A percentile compares a stretch with the other conserved stretches of the same genome.
Evolutionary conservation across 1,140 invertebrate species (phyloP).

Genomic region (Catajapyx aquilonaris): DNA sequence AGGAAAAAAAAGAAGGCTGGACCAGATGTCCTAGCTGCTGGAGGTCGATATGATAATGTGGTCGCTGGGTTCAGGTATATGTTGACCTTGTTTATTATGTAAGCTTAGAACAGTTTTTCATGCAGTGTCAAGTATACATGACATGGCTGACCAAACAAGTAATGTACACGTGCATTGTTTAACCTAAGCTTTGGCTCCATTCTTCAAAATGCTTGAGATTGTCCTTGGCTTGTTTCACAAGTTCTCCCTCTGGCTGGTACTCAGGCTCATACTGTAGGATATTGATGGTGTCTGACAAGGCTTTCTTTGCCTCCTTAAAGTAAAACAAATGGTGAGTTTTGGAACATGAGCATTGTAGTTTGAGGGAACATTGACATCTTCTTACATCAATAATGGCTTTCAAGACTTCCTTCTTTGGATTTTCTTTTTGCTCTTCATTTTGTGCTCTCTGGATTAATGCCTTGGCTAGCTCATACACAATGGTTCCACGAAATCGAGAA

Average conservation of each 20-base stretch:
- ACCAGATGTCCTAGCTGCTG: conserved; percentile 38
- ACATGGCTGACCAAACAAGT: too few species aligned
- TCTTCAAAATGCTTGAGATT: neutral
- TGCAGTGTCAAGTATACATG: neutral
- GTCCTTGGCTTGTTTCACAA: neutral
- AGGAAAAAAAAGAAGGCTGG: conserved; percentile 30
- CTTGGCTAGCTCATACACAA: conserved; percentile 9
- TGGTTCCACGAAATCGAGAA: conserved; percentile 10
- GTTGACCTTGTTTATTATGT: neutral
- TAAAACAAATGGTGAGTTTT: conserved; percentile 1
- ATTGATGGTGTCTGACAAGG: conserved; percentile 1
- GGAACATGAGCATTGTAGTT: too few species aligned
- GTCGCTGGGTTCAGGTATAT: conserved; percentile 18
- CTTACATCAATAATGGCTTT: too few species aligned
- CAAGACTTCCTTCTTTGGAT: too few species aligned
- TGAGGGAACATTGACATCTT: too few species aligned
- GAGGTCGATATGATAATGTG: conserved; percentile 33
- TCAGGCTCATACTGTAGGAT: conserved; percentile 2
- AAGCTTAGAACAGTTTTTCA: neutral
- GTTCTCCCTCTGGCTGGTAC: conserved; percentile 2
- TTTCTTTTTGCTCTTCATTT: too few species aligned
- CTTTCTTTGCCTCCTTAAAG: conserved; percentile 1
- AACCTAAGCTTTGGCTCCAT: neutral
- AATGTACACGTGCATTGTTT: too few species aligned
- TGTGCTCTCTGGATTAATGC: conserved; percentile 1